Conservation (phyloP, 2,113 vertebrate genomes). For the Odocoileus virginianus region DNA sequence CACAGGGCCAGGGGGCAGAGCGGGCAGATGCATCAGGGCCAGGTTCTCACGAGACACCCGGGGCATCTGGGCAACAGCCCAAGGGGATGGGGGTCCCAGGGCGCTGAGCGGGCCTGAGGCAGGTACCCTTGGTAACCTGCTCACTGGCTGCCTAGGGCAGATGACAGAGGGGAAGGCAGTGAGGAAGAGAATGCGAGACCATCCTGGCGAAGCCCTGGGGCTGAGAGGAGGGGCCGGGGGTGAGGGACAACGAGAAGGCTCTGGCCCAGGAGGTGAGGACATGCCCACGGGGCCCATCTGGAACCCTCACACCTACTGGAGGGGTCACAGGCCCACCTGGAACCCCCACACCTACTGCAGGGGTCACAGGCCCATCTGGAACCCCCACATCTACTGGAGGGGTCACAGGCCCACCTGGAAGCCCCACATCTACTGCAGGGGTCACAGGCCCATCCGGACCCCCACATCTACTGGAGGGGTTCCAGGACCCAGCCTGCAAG, state of each 20-base stretch:
- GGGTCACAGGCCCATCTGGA: too few relatives aligned
- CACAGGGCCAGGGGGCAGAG: neutral
- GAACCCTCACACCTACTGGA: neutral
- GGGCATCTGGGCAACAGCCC: neutral
- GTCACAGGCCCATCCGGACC: too few relatives aligned
- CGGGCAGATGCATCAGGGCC: too few relatives aligned
- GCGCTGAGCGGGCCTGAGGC: neutral
- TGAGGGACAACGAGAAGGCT: neutral
- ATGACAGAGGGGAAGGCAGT: rapidly evolving
- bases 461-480: rapidly evolving
- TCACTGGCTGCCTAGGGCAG: neutral
- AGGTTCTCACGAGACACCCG: rapidly evolving
- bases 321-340: too few relatives aligned
- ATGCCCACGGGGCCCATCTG: neutral
- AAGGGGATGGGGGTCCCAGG: too few relatives aligned
- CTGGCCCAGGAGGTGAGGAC: neutral
- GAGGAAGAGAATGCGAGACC: rapidly evolving
- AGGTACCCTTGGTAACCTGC: too few relatives aligned
- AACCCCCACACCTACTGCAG: rapidly evolving
- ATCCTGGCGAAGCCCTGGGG: neutral
- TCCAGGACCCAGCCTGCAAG: too few relatives aligned
- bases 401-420: too few relatives aligned
- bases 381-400: rapidly evolving
- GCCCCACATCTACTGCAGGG: rapidly evolving
- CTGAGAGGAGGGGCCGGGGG: neutral